A percentile compares a stretch with the other conserved stretches of the same genome.
phyloP scores from a whole-genome alignment of 2,113 vertebrate genomes.

The Indri indri region DNA sequence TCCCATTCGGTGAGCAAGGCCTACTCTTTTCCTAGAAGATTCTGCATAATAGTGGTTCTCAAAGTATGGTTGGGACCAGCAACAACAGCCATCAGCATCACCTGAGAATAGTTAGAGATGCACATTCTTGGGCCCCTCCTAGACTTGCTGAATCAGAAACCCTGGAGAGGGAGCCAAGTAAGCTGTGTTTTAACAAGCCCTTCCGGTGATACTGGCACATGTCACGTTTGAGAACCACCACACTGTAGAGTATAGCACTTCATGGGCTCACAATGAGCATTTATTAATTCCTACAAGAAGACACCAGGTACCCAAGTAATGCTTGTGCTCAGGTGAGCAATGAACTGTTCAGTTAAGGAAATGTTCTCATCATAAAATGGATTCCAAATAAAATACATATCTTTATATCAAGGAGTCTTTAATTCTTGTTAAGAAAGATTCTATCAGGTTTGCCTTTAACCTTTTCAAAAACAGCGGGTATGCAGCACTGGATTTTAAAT shows the following conservation, averaged over 20 bases:
- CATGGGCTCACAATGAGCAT: neutral
- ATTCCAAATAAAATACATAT: slow-evolving; percentile 10
- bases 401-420: neutral
- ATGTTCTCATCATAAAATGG: neutral
- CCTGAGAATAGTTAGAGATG: neutral
- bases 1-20: neutral
- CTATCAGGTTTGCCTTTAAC: neutral
- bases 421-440: neutral
- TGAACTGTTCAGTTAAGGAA: neutral
- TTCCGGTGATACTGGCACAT: neutral
- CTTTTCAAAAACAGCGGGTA: slow-evolving; percentile 24
- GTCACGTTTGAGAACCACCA: neutral
- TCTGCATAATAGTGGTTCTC: neutral
- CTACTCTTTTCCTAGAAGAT: neutral
- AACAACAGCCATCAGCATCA: neutral
- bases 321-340: neutral
- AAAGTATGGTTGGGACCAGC: neutral
- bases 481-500: neutral
- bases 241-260: neutral
- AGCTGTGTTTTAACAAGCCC: neutral
- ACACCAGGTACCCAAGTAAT: neutral
- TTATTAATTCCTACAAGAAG: neutral
- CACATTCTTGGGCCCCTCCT: neutral
- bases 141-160: neutral
- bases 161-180: no score